Conservation (phyloP, 2,888 invertebrate genomes). For the Notodonta ziczac region DNA sequence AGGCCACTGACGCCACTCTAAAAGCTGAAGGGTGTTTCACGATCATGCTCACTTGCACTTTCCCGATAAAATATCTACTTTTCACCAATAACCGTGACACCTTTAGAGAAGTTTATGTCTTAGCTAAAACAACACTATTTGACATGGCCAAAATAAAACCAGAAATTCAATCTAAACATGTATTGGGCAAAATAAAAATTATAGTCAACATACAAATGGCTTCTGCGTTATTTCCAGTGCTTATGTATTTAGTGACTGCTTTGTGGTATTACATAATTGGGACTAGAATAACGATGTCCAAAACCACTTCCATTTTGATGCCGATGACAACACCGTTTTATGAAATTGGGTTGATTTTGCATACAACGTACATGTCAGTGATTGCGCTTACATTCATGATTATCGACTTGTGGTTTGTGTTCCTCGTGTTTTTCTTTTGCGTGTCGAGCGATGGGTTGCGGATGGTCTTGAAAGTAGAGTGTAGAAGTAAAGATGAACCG, state of each 20-base stretch:
- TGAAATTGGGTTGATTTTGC: conserved; percentile 59
- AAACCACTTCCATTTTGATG: conserved; percentile 59
- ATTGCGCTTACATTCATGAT: conserved; percentile 47
- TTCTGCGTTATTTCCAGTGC: conserved; percentile 44
- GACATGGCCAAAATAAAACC: conserved; percentile 43
- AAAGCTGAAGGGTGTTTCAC: conserved; percentile 62
- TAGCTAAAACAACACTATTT: conserved; percentile 52
- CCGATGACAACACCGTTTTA: conserved; percentile 63
- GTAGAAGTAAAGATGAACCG: conserved; percentile 29
- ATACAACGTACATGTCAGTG: conserved; percentile 52
- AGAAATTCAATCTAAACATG: conserved; percentile 23
- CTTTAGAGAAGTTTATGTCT: conserved; percentile 52
- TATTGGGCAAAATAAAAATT: conserved; percentile 41
- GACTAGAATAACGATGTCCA: conserved; percentile 52
- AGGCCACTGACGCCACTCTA: conserved; percentile 41
- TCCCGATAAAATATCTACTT: conserved; percentile 48
- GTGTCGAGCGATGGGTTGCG: conserved; percentile 49
- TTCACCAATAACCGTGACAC: conserved; percentile 43
- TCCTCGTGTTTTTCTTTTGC: conserved; percentile 55
- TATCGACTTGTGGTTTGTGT: conserved; percentile 64
- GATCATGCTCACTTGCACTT: conserved; percentile 45
- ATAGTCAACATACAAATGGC: conserved; percentile 40
- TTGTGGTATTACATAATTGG: conserved; percentile 58
- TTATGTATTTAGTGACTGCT: conserved; percentile 45
- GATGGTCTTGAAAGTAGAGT: conserved; percentile 41